Conservation (phyloP, 2,888 invertebrate species). For the Mayetiola destructor region DNA sequence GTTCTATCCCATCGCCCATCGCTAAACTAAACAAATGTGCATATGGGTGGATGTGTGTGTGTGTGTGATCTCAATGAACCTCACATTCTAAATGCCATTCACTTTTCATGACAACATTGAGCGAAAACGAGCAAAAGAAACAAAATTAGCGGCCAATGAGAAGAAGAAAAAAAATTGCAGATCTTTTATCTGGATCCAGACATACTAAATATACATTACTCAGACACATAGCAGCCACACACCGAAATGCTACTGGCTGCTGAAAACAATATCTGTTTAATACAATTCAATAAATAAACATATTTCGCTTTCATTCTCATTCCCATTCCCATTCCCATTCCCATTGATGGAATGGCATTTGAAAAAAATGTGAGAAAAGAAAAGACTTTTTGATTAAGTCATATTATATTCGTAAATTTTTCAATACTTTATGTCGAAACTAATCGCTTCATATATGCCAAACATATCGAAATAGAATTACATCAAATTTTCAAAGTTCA, state of each 20-base stretch:
- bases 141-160: background rate
- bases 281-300: slow-evolving; percentile 10
- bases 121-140: background rate
- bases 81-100: background rate
- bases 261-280: background rate
- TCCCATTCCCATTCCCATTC: too few species aligned
- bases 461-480: too few species aligned
- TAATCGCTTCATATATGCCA: too few species aligned
- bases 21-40: too few species aligned
- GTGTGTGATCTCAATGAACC: slow-evolving; percentile 7
- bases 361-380: too few species aligned
- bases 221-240: too few species aligned
- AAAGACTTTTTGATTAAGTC: slow-evolving; percentile 7
- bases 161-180: slow-evolving; percentile 10
- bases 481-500: too few species aligned
- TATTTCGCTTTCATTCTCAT: background rate
- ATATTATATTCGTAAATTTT: too few species aligned
- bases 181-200: background rate
- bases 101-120: background rate
- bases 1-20: background rate
- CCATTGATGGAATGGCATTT: background rate
- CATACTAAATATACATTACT: too few species aligned
- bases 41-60: too few species aligned
- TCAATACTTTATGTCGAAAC: too few species aligned
- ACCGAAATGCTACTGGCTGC: too few species aligned